A percentile compares a stretch with the other conserved stretches of the same genome.
phyloP scores from a whole-genome alignment of 2,888 invertebrate species.

The Prostheceraeus crozeri region DNA sequence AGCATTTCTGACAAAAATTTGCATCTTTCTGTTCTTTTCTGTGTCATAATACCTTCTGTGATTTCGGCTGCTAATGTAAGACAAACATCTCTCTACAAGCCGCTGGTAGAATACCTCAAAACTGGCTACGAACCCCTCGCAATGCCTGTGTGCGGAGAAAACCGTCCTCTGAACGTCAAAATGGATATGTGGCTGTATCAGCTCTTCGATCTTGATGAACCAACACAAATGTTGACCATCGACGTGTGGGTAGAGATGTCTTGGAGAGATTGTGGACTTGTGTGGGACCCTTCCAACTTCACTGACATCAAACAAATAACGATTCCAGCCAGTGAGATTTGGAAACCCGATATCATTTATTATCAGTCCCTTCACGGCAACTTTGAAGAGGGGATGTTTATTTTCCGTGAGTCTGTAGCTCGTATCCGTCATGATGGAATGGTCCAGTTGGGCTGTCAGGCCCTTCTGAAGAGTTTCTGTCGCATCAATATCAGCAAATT shows the following conservation, averaged over 20 bases:
- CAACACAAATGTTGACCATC: conserved; percentile 37
- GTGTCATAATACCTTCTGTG: too few relatives aligned
- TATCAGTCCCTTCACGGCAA: conserved; percentile 37
- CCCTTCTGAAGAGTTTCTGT: conserved; percentile 37
- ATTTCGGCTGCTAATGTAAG: background rate
- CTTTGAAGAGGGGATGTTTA: conserved; percentile 38
- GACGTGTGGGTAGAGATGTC: conserved; percentile 38
- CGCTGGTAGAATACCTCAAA: conserved; percentile 12
- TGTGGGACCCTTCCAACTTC: conserved; percentile 30
- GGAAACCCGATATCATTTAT: conserved; percentile 35
- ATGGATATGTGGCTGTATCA: conserved; percentile 38
- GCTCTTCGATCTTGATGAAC: conserved; percentile 36
- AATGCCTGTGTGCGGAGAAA: conserved; percentile 29
- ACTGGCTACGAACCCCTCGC: conserved; percentile 14
- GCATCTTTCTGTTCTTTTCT: too few relatives aligned
- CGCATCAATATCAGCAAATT: conserved; percentile 33
- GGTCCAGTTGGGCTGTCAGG: conserved; percentile 36
- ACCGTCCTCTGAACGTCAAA: conserved; percentile 7
- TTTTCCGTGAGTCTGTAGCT: conserved; percentile 35
- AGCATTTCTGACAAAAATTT: too few relatives aligned
- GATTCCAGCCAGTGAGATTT: conserved; percentile 33
- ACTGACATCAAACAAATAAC: conserved; percentile 30
- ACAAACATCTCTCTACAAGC: conserved; percentile 7
- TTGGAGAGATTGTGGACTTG: conserved; percentile 34
- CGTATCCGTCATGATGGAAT: conserved; percentile 33